Base-by-base conservation (phyloP, 2,113 vertebrate genomes). In the Trinectes maculatus region DNA sequence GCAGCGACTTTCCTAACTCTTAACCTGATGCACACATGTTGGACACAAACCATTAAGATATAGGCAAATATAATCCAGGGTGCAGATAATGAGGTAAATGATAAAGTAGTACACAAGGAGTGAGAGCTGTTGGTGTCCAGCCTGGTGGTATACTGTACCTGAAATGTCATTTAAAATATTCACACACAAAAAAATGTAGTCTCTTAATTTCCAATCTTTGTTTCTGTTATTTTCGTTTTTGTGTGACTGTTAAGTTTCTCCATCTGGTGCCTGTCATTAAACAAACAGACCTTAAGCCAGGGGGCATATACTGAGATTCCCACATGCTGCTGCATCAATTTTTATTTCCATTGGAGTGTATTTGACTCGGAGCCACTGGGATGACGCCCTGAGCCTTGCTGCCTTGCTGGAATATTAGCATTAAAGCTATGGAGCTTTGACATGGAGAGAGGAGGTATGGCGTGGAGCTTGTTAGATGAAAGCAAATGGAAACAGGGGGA, bases 191-290 rank as follows among this genome's bases (percentile, higher is more conserved):
- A 37, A 59, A 11, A 21, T 36, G 6, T 54, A 1, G 24, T 37
- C 15, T 52, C 22, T 5, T 31, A 29, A 19, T 29, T 67, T 34
- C 9, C 28, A 39, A 53, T 59, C 37, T 57, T 3, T 8, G 0
- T 21, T 44, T 66, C 28, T 61, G 65, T 61, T 77, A 68, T 74
- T 74, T 85, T 10, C 3, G 3, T 26, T 6, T 48, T 8, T 48
- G 6, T 16, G 51, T 31, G 52, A 40, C 43, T 64, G 56, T 19
- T 22, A 67, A 59, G 18, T 75, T 66, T 37, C 64, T 82, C 76
- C 74, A 79, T 83, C 79, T 81, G 84, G 62, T 36, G 53, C 62
- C 79, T 54, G 60, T 51, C 10, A 24, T 69, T 65, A 72, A 81
- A 74, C 58, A 81, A 77, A 77, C 64, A 66, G 49, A 47, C 47